These are phyloP conservation scores for Centropus bengalensis DNA, from an alignment of 2,113 vertebrate genomes.

Conservation along the genomic window DNA sequence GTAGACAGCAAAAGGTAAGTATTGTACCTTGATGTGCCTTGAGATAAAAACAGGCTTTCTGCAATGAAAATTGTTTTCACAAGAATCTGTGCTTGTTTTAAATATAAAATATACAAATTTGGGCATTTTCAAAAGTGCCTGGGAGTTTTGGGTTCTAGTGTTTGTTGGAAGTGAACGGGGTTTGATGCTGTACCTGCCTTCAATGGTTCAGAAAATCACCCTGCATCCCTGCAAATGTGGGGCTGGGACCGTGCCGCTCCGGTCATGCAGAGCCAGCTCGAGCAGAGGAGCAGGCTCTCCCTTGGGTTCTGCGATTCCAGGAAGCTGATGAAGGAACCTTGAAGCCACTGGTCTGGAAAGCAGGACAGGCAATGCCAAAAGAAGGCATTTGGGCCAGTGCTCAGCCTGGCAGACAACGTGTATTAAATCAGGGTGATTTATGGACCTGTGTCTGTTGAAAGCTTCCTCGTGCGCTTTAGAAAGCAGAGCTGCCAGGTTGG, in stretches of 20 bases:
- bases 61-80: not conserved
- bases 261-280: fast-evolving
- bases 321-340: fast-evolving
- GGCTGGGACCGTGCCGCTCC: not conserved
- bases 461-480: slow-evolving; percentile 31
- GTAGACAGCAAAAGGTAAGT: not conserved
- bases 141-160: not conserved
- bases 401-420: not conserved
- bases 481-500: not conserved
- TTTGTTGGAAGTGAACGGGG: not conserved
- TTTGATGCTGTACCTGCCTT: not conserved
- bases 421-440: slow-evolving; percentile 26
- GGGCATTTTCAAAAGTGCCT: not conserved
- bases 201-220: not conserved
- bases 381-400: not conserved
- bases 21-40: not conserved
- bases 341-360: not conserved
- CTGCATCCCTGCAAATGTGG: fast-evolving
- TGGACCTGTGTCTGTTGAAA: slow-evolving; percentile 35
- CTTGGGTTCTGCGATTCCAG: not conserved
- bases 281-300: not conserved
- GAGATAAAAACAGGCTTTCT: not conserved
- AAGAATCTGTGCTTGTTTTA: not conserved
- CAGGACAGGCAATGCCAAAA: not conserved
- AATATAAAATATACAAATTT: not conserved